A percentile compares a stretch with the other conserved stretches of the same genome.
Conservation (phyloP, 2,113 vertebrate species). For the Dasyurus viverrinus region DNA sequence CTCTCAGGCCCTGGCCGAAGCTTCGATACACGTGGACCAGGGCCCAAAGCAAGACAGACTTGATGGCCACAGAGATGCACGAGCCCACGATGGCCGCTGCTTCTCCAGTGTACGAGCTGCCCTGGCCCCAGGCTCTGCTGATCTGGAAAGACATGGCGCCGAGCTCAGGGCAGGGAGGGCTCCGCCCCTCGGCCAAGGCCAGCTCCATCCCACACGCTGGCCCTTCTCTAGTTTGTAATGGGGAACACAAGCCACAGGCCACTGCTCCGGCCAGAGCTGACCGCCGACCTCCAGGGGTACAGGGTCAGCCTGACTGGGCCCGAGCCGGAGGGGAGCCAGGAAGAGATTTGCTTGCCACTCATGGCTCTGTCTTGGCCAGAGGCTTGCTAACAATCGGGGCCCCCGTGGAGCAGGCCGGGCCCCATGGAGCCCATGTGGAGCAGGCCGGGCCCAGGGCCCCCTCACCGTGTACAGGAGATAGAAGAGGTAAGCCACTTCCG, state of each 20-base stretch:
- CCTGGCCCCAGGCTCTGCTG: slow-evolving; percentile 81
- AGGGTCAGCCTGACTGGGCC: background rate
- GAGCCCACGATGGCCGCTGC: slow-evolving; percentile 86
- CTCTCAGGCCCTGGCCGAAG: slow-evolving; percentile 89
- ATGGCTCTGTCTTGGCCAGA: background rate
- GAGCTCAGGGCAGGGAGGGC: background rate
- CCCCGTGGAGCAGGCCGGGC: too few species aligned
- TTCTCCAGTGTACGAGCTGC: slow-evolving; percentile 83
- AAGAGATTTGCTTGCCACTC: background rate
- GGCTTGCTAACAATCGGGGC: too few species aligned
- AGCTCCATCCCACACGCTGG: background rate
- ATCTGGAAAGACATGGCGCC: slow-evolving; percentile 75
- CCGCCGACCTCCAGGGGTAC: too few species aligned
- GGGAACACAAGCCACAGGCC: background rate
- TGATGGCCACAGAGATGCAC: slow-evolving; percentile 87
- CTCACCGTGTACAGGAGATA: slow-evolving; percentile 88
- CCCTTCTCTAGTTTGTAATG: background rate
- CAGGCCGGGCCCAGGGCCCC: fast-evolving
- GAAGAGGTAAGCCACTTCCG: slow-evolving; percentile 85
- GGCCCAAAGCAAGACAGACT: slow-evolving; percentile 85
- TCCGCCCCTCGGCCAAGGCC: background rate
- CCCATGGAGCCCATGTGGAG: too few species aligned
- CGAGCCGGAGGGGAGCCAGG: too few species aligned
- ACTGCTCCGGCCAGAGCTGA: too few species aligned
- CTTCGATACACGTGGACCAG: slow-evolving; percentile 85